Conservation (phyloP, 2,888 invertebrate genomes). For the Scelioninae gen. 1 region DNA sequence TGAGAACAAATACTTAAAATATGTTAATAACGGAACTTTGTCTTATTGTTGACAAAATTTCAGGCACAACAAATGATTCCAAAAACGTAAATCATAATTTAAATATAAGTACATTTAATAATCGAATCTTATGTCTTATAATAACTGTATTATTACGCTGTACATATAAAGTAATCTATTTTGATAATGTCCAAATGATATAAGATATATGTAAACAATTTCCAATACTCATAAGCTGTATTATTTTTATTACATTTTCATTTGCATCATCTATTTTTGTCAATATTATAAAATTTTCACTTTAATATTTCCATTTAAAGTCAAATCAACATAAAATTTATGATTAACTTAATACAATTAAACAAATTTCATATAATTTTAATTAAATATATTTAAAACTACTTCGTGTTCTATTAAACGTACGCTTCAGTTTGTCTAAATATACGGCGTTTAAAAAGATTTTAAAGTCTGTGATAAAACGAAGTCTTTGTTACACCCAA, state of each 20-base stretch:
- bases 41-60: background rate
- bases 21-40: background rate
- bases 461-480: constrained; percentile 66
- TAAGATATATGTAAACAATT: constrained; percentile 6
- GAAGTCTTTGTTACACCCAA: constrained; percentile 77
- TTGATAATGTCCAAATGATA: constrained; percentile 6
- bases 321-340: background rate
- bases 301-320: background rate
- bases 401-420: constrained; percentile 8
- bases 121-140: background rate
- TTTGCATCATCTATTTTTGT: background rate
- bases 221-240: background rate
- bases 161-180: constrained; percentile 26
- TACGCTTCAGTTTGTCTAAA: constrained; percentile 29
- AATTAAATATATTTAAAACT: background rate
- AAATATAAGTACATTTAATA: background rate
- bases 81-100: background rate
- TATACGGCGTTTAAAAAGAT: constrained; percentile 42
- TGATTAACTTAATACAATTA: background rate
- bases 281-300: background rate
- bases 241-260: background rate
- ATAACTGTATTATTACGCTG: constrained; percentile 18
- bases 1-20: background rate
- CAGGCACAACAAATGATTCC: background rate
- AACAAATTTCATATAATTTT: background rate